phyloP scores from a whole-genome alignment of 2,113 vertebrate species.

The Theristicus caerulescens region DNA sequence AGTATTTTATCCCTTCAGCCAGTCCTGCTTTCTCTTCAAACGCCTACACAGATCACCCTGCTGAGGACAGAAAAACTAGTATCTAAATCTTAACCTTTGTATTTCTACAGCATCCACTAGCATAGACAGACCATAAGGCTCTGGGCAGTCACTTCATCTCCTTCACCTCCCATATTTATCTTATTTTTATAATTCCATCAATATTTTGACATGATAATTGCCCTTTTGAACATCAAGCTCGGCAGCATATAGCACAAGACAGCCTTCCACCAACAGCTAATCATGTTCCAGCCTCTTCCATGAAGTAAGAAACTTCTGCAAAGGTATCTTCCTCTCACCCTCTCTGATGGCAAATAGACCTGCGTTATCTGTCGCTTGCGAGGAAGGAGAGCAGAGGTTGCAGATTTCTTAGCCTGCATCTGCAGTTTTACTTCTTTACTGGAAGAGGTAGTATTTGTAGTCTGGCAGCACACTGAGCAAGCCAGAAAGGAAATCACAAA shows the following conservation, averaged over 20 bases:
- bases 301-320: background rate
- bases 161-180: background rate
- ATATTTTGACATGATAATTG: background rate
- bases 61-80: background rate
- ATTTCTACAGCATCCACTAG: background rate
- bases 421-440: background rate
- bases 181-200: background rate
- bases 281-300: background rate
- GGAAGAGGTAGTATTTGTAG: background rate
- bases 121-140: background rate
- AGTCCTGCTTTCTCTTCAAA: background rate
- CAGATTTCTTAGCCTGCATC: background rate
- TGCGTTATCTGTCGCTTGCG: accelerated
- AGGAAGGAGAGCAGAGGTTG: background rate
- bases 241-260: background rate
- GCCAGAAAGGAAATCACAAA: background rate
- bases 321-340: background rate
- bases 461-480: background rate
- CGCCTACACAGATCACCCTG: background rate
- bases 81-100: background rate
- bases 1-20: background rate
- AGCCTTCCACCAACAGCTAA: background rate
- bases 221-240: background rate
- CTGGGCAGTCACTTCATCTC: background rate
- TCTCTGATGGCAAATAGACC: background rate